Evolutionary conservation across 2,797 vertebrate species (phyloP).

Genomic region (Clarias laeviceps): DNA sequence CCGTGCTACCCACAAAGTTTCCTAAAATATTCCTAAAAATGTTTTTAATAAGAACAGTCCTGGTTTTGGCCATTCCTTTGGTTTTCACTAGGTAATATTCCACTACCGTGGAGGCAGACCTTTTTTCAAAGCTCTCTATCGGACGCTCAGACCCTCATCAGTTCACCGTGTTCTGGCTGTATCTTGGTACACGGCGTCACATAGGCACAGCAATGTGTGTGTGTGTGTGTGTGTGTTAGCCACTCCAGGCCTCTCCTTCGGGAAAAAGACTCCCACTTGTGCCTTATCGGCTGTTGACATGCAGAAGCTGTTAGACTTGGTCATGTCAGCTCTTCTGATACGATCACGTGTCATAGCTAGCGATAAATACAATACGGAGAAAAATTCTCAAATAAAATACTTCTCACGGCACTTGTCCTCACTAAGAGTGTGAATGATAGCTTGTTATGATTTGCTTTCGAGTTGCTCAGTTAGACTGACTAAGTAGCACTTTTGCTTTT

Average conservation of each 20-base stretch:
- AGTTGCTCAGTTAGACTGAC: not conserved
- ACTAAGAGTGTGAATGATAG: constrained; percentile 14
- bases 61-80: not conserved
- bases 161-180: constrained; percentile 51
- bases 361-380: constrained; percentile 13
- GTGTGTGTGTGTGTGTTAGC: constrained; percentile 27
- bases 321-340: constrained; percentile 45
- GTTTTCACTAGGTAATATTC: constrained; percentile 27
- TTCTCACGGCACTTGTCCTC: constrained; percentile 32
- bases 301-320: constrained; percentile 41
- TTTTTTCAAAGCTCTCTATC: constrained; percentile 28
- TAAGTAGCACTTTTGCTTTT: constrained; percentile 22
- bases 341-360: not conserved
- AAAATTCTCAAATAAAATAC: constrained; percentile 15
- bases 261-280: constrained; percentile 47
- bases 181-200: constrained; percentile 52
- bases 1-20: not conserved
- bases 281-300: constrained; percentile 52
- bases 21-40: not conserved
- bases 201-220: constrained; percentile 34
- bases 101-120: constrained; percentile 2
- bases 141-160: constrained; percentile 40
- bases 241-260: constrained; percentile 34
- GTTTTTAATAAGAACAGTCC: not conserved
- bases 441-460: constrained; percentile 32